These are phyloP conservation scores for Forbesichthys agassizii DNA, from an alignment of 2,113 vertebrate species.

Conservation along the genomic window DNA sequence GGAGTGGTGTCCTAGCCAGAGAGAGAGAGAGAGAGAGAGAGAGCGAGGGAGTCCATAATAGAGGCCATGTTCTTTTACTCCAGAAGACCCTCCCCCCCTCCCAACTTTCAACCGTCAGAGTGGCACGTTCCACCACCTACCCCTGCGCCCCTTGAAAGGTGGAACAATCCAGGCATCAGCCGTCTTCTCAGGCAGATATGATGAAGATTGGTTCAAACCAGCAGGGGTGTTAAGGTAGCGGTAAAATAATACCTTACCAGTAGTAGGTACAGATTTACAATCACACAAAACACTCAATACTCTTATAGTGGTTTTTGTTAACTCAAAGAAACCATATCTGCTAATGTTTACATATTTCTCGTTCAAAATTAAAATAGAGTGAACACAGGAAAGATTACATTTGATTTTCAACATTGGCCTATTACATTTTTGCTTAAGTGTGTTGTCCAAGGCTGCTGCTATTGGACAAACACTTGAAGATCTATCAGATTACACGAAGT, in stretches of 20 bases:
- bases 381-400: conserved; percentile 32
- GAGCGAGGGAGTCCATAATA: conserved; percentile 63
- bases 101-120: conserved; percentile 45
- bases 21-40: conserved; percentile 22
- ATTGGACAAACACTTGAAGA: conserved; percentile 43
- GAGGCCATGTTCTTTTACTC: conserved; percentile 36
- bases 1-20: conserved; percentile 41
- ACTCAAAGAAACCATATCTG: conserved; percentile 39
- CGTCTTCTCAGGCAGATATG: conserved; percentile 65
- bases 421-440: conserved; percentile 68
- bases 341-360: conserved; percentile 19
- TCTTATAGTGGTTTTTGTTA: conserved; percentile 43
- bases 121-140: conserved; percentile 64
- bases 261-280: conserved; percentile 60
- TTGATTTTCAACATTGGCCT: conserved; percentile 40
- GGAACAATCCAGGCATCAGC: conserved; percentile 69
- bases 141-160: conserved; percentile 58
- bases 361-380: conserved; percentile 25
- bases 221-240: conserved; percentile 47
- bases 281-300: conserved; percentile 46
- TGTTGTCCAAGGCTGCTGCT: conserved; percentile 30
- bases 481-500: conserved; percentile 28
- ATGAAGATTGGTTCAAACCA: conserved; percentile 50
- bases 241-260: conserved; percentile 48
- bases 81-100: conserved; percentile 32